A percentile compares a stretch with the other conserved stretches of the same genome.
Conservation (phyloP, 2,113 vertebrate species). For the Montifringilla adamsi region DNA sequence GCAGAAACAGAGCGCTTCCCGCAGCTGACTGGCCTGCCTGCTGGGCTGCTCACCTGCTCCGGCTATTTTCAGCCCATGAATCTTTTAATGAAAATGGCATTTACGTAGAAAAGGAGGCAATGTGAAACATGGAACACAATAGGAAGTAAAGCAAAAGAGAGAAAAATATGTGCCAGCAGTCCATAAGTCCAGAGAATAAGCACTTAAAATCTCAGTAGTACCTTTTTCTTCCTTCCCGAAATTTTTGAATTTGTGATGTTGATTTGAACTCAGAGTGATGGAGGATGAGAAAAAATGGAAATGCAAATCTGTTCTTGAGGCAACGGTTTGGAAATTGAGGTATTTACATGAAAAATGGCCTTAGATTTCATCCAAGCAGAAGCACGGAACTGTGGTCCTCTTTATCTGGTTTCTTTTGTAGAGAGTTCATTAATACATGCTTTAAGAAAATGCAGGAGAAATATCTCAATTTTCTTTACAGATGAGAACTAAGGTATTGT, state of each 20-base stretch:
- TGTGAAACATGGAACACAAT: neutral
- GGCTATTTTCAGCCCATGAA: neutral
- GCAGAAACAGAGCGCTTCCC: neutral
- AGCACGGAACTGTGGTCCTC: neutral
- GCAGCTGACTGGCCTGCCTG: neutral
- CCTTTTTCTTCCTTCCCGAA: neutral
- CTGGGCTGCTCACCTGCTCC: slow-evolving; percentile 40
- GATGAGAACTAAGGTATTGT: neutral
- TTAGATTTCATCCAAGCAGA: neutral
- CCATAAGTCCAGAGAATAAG: neutral
- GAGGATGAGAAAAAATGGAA: neutral
- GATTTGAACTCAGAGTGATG: neutral
- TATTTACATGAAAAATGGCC: neutral
- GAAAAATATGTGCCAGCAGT: neutral
- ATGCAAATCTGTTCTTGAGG: neutral
- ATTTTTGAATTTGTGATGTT: neutral
- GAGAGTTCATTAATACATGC: neutral
- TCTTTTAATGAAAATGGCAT: neutral
- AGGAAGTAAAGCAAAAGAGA: neutral
- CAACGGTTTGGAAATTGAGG: neutral
- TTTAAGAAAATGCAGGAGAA: neutral
- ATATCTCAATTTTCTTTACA: neutral
- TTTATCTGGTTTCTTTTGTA: neutral
- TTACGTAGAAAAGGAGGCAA: neutral
- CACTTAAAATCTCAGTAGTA: neutral